A percentile compares a stretch with the other conserved stretches of the same genome.
These are phyloP conservation scores for Drosophila leonis DNA, from an alignment of 2,888 invertebrate species.

Conservation along the genomic window DNA sequence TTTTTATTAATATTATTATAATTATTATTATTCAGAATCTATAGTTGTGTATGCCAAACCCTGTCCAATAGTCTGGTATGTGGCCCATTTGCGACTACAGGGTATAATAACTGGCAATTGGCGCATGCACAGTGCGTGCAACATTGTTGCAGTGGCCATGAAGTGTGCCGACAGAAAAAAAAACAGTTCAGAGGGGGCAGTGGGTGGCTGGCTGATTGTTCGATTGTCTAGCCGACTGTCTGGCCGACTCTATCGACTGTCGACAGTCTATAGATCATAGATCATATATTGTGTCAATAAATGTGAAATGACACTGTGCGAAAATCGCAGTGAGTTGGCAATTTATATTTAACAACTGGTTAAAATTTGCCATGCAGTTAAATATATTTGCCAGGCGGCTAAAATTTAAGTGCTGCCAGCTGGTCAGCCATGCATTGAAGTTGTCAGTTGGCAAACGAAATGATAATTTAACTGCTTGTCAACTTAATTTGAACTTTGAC, in stretches of 20 bases:
- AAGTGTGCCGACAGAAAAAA: neutral
- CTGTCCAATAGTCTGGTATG: neutral
- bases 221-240: neutral
- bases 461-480: conserved; percentile 17
- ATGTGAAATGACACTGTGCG: conserved; percentile 16
- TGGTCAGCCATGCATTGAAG: neutral
- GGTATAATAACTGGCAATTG: conserved; percentile 33
- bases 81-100: conserved; percentile 1
- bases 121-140: conserved; percentile 36
- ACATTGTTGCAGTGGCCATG: conserved; percentile 31
- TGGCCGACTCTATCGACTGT: neutral
- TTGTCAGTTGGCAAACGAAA: conserved; percentile 3
- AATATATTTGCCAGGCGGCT: neutral
- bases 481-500: conserved; percentile 29
- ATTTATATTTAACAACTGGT: neutral
- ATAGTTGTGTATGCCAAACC: neutral
- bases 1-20: neutral
- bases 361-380: conserved; percentile 1
- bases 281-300: conserved; percentile 15
- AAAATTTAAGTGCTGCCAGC: conserved; percentile 9
- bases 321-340: neutral
- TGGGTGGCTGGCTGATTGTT: conserved; percentile 17
- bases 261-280: conserved; percentile 8
- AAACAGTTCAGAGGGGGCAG: neutral
- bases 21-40: no score